Percentiles rank a stretch among this genome's conserved stretches.
These are phyloP conservation scores for Antrozous pallidus DNA, from an alignment of 2,797 vertebrate species.

Conservation along the genomic window DNA sequence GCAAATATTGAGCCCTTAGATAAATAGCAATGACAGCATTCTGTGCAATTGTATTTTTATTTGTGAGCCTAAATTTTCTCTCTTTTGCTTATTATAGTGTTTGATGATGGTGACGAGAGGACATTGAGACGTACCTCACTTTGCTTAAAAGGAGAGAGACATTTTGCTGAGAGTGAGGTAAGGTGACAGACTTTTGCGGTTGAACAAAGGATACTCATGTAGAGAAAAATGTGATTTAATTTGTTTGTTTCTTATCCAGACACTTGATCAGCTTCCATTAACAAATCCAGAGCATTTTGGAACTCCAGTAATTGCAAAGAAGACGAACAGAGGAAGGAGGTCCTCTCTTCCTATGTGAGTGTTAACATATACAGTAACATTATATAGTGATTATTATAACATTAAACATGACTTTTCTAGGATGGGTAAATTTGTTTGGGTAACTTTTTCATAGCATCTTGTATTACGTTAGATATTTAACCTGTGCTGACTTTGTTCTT, in stretches of 20 bases:
- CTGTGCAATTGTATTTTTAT: background rate
- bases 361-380: slow-evolving; percentile 27
- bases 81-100: slow-evolving; percentile 85
- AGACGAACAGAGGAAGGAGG: slow-evolving; percentile 93
- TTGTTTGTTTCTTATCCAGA: slow-evolving; percentile 82
- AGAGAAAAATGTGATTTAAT: slow-evolving; percentile 23
- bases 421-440: background rate
- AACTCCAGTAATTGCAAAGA: slow-evolving; percentile 98
- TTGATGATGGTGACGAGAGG: slow-evolving; percentile 98
- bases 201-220: background rate
- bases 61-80: background rate
- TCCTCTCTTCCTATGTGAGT: slow-evolving; percentile 97
- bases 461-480: background rate
- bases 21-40: background rate
- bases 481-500: background rate
- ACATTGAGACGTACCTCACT: slow-evolving; percentile 95
- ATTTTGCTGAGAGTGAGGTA: slow-evolving; percentile 99
- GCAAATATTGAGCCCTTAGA: background rate
- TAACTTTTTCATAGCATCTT: background rate
- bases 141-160: slow-evolving; percentile 97
- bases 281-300: slow-evolving; percentile 99
- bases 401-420: background rate
- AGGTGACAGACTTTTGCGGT: background rate
- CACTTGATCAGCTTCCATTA: slow-evolving; percentile 96
- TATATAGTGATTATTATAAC: background rate